phyloP scores from a whole-genome alignment of 2,113 vertebrate species.

The Echinops telfairi region DNA sequence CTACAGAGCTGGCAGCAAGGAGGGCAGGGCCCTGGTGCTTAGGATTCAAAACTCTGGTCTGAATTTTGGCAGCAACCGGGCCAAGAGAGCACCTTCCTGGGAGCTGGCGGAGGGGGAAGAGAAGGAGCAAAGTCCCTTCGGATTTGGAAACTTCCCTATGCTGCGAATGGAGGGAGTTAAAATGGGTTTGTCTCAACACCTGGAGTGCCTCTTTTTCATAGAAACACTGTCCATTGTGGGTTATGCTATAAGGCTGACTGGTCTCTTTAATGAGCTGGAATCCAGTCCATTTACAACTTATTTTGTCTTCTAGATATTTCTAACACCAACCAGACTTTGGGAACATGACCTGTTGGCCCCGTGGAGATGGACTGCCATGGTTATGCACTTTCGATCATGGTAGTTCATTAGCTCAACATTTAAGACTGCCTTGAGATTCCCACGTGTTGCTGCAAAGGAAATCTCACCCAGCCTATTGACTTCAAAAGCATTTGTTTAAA shows the following conservation, averaged over 20 bases:
- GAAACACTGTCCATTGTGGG: not conserved
- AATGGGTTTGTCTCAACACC: not conserved
- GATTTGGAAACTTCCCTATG: not conserved
- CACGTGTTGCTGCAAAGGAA: not conserved
- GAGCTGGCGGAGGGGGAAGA: not conserved
- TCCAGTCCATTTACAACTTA: not conserved
- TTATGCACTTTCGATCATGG: conserved; percentile 8
- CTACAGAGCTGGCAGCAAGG: not conserved
- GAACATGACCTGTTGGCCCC: conserved; percentile 23
- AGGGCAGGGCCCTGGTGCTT: not conserved
- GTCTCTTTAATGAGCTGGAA: not conserved
- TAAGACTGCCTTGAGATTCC: conserved; percentile 19
- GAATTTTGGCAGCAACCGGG: not conserved
- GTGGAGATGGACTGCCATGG: not conserved
- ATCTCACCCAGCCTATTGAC: not conserved
- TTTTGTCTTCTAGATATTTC: not conserved
- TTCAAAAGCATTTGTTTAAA: conserved; percentile 72
- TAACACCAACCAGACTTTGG: not conserved
- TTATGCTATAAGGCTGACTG: not conserved
- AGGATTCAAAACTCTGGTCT: not conserved
- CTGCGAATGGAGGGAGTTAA: not conserved
- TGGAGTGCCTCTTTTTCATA: not conserved
- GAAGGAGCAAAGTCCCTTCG: too few relatives aligned
- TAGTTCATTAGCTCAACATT: conserved; percentile 21
- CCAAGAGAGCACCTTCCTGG: not conserved